Base-by-base conservation (phyloP, 2,797 vertebrate species). In the Echeneis naucrates region DNA sequence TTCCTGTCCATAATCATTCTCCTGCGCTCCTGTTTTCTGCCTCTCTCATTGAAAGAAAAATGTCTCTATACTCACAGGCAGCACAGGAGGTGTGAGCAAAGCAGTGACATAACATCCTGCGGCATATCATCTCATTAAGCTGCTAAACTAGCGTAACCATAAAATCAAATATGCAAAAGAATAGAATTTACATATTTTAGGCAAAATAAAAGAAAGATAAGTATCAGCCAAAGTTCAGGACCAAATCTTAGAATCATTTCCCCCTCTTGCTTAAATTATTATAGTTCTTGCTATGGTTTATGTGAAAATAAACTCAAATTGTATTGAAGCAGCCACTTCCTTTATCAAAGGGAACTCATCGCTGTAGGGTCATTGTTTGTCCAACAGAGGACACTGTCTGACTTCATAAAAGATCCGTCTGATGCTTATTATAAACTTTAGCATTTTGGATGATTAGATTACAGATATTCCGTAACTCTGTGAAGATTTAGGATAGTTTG, bases 331-430 rank as follows among this genome's bases (percentile, higher is more conserved):
- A 2, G 5, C 1, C 17, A 2, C 13, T 21, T 66, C 13, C 45
- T 0, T 0, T 0, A 50, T 27, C 19, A 35, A 1, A 4, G 14
- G 10, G 17, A 11, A 30, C 47, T 35, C 13, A 26, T 35, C 2
- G 35, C 1, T 77, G 78, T 40, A 81, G 56, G 80, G 81, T n/a
- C 21, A 58, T 12, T n/a, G 4, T 38, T 54, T 1, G 5, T 78
- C 71, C 90, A 88, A 52, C 24, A 89, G 91, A 83, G 68, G 70
- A 82, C 83, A 40, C 58, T 42, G n/a, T 73, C 21, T 42, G 62
- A 21, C 61, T 55, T 33, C 1, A 56, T 8, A 23, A 72, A 40
- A 45, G 1, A 38, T 13, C 50, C 8, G 10, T 17, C 27, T 10
- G 5, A 33, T 2, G n/a, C n/a, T 51, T 45, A n/a, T n/a, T 8